Percentiles rank a stretch among this genome's conserved stretches.
These are phyloP conservation scores for Apamea sordens DNA, from an alignment of 2,888 invertebrate species.

Conservation along the genomic window DNA sequence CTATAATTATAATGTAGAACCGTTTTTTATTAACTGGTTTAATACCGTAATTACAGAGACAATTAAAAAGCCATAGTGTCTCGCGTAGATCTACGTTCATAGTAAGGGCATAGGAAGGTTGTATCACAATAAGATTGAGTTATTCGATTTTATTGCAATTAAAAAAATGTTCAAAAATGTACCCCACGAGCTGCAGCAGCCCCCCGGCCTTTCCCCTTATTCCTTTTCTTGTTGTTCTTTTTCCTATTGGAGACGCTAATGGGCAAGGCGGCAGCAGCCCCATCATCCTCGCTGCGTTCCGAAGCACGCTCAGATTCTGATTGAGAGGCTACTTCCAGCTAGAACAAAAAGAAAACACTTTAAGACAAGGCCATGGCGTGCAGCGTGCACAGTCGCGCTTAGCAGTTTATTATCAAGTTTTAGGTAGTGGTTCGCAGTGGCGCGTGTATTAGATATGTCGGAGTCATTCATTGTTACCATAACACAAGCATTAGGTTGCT, in stretches of 20 bases:
- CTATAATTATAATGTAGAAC: constrained; percentile 70
- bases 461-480: too few relatives aligned
- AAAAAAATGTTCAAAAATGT: not conserved
- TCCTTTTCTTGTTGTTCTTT: constrained; percentile 44
- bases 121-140: not conserved
- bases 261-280: not conserved
- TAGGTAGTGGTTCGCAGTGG: too few relatives aligned
- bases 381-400: not conserved
- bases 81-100: not conserved
- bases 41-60: not conserved
- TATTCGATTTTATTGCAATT: not conserved
- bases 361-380: not conserved
- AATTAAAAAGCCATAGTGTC: not conserved
- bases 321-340: constrained; percentile 42
- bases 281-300: constrained; percentile 51
- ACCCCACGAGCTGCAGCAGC: not conserved
- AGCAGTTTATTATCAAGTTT: not conserved
- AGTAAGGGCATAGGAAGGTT: too few relatives aligned
- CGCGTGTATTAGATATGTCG: too few relatives aligned
- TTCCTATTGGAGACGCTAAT: constrained; percentile 13
- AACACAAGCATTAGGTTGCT: too few relatives aligned
- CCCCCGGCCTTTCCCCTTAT: constrained; percentile 1
- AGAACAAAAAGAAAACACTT: not conserved
- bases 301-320: constrained; percentile 43
- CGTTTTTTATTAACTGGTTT: not conserved